Base-by-base conservation (phyloP, 2,113 vertebrate genomes). In the Nothoprocta perdicaria region DNA sequence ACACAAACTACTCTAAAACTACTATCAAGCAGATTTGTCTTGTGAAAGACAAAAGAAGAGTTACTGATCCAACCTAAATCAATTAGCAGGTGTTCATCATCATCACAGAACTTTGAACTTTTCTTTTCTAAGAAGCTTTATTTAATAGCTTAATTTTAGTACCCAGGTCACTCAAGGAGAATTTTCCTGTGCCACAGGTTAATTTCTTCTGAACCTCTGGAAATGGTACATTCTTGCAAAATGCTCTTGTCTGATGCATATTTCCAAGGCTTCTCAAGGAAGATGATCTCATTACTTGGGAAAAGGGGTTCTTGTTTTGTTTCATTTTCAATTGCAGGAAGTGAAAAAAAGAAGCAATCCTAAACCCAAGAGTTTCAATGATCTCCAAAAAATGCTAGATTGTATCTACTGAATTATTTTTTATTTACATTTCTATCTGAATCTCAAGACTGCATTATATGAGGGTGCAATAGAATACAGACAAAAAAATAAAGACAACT, bases 91-190 rank as follows among this genome's bases (percentile, higher is more conserved):
- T 79, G 86, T 86, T 90, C 69, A 86, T 79, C 86, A 38, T 38
- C 35, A 38, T 65, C 48, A 76, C 35, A 93, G 58, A 93, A 95
- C 84, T 80, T 62, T 6, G 23, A 92, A 93, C 93, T 95, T 93
- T 95, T 93, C 80, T 92, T 94, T 94, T 95, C 78, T 95, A 94
- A 96, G 89, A 29, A 93, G 93, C 81, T 96, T 94, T 95, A 71
- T 80, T 65, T 89, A 95, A 95, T 90, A 82, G 62, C 87, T 95
- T 38, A 38, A 38, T 38, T 94, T 95, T 95, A 90, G 78, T 92
- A 76, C 6, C 13, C 58, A 90, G 78, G 93, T 92, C 62, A 84
- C 79, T 82, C 75, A 62, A 92, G 91, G 91, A 76, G 62, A 89
- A 69, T 90, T 90, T 86, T 62, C 55, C 66, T 48, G 74, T 73